These are phyloP conservation scores for Helogale parvula DNA, from an alignment of 2,113 vertebrate genomes.

Conservation along the genomic window DNA sequence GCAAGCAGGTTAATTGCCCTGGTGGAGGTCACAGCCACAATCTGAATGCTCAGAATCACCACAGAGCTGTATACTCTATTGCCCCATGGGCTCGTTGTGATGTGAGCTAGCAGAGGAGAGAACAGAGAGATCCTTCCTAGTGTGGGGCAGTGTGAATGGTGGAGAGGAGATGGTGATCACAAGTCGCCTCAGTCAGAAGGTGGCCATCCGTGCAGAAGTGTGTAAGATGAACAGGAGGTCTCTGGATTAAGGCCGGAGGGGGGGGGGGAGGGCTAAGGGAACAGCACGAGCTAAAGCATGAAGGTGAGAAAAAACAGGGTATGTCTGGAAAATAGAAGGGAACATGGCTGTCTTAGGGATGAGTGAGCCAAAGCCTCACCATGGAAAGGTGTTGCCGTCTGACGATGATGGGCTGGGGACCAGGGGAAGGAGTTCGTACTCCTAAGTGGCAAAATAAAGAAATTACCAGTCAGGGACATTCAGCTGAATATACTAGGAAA, in stretches of 20 bases:
- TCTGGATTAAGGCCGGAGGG: neutral
- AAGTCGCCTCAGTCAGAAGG: neutral
- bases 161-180: neutral
- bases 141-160: neutral
- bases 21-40: neutral
- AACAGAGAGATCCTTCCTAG: neutral
- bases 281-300: neutral
- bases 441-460: neutral
- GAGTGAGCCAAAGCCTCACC: neutral
- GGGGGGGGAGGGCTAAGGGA: neutral
- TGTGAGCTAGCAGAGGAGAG: neutral
- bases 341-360: neutral
- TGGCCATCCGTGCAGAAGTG: neutral
- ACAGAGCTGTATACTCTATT: too few relatives aligned
- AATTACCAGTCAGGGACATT: neutral
- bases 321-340: neutral
- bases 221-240: neutral
- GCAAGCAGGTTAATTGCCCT: neutral
- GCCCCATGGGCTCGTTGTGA: neutral
- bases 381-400: fast-evolving
- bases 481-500: neutral
- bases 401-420: neutral
- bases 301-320: neutral
- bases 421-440: neutral
- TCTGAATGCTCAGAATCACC: neutral